A percentile compares a stretch with the other conserved stretches of the same genome.
Evolutionary conservation across 2,888 invertebrate genomes (phyloP).

Genomic region (Stenoptilia bipunctidactyla): DNA sequence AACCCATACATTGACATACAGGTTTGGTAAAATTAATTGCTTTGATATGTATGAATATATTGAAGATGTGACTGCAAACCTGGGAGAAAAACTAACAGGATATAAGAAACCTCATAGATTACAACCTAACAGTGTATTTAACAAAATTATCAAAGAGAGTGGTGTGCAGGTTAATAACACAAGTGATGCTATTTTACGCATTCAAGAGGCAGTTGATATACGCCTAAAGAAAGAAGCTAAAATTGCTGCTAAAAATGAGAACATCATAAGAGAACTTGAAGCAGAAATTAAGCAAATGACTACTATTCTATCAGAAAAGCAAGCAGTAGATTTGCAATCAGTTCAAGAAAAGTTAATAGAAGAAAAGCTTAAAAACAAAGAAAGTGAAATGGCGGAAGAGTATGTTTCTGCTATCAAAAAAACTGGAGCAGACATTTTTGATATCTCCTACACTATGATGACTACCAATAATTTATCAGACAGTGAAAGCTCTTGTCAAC

Average conservation of each 20-base stretch:
- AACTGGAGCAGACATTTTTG: slow-evolving; percentile 39
- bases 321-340: slow-evolving; percentile 36
- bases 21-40: slow-evolving; percentile 71
- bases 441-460: slow-evolving; percentile 32
- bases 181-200: slow-evolving; percentile 49
- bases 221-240: slow-evolving; percentile 49
- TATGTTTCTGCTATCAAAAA: slow-evolving; percentile 48
- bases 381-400: slow-evolving; percentile 51
- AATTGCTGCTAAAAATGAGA: slow-evolving; percentile 51
- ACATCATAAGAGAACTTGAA: slow-evolving; percentile 48
- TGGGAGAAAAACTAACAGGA: slow-evolving; percentile 60
- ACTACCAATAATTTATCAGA: slow-evolving; percentile 29
- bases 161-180: slow-evolving; percentile 44
- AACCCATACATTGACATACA: slow-evolving; percentile 74
- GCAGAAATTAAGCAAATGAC: slow-evolving; percentile 60
- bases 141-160: slow-evolving; percentile 49
- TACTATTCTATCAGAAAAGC: slow-evolving; percentile 48
- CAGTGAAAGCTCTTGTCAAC: slow-evolving; percentile 25
- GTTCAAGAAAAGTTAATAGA: slow-evolving; percentile 36
- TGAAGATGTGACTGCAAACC: slow-evolving; percentile 65
- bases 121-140: slow-evolving; percentile 47
- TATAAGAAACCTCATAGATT: slow-evolving; percentile 46
- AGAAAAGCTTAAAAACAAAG: slow-evolving; percentile 35
- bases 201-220: slow-evolving; percentile 53
- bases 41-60: slow-evolving; percentile 66